Evolutionary conservation across 2,113 vertebrate genomes (phyloP), one percentile per base, ranked within the genome.

Genomic region (Sebastes fasciatus): DNA sequence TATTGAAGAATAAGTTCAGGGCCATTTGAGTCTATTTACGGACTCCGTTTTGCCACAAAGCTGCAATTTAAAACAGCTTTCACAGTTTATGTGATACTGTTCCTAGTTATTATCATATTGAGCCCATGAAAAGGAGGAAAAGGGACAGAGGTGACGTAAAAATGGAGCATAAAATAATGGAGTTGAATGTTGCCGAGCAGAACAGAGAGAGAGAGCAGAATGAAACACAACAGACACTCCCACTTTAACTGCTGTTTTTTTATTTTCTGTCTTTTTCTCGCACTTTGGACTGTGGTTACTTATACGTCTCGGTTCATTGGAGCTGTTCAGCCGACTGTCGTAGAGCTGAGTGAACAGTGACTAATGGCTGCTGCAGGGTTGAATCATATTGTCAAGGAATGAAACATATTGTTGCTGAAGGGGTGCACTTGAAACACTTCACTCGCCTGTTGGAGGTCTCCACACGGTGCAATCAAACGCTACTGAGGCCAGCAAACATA

Each of bases 341-440:
- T 84, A 42, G 80, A 82, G 58, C 85, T 87, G 89, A 90, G 82
- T 86, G 88, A 92, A 84, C 91, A 90, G 78, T 92, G 87, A 92
- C 85, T 93, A 89, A 92, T 91, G 87, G 84, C 83, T 63, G 64
- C 91, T 90, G 89, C 84, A 84, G 77, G 84, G 77, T 64, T 81
- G 78, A 89, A 91, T 94, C 89, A 88, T 87, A 86, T 89, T 91
- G 90, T 91, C 93, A 84, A 87, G 83, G 80, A 83, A 62, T 76
- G 83, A 88, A 86, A 84, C 79, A 45, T 86, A 88, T 80, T 89
- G 85, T 63, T 87, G 85, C 86, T 83, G 91, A 26, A 93, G 88
- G 83, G 82, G 85, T 91, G 86, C 82, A 83, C 67, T 80, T 58
- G 74, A 86, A 91, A 79, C 85, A 69, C 89, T 80, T 78, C 72